Conservation (phyloP, 2,888 invertebrate species). For the Drosophila imparisetae region DNA sequence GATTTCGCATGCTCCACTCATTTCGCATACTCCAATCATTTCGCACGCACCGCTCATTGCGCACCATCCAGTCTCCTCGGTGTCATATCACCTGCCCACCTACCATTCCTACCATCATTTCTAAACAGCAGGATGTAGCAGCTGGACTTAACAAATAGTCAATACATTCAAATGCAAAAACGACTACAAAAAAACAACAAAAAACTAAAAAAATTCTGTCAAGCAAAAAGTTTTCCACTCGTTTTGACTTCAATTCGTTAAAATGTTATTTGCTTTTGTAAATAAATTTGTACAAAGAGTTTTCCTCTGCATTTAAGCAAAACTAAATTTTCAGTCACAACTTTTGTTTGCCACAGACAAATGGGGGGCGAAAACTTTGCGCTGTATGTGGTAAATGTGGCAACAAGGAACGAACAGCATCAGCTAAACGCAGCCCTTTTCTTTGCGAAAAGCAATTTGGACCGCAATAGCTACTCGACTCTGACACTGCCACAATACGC, state of each 20-base stretch:
- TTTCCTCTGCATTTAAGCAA: slow-evolving; percentile 43
- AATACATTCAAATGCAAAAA: slow-evolving; percentile 17
- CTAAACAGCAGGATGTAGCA: slow-evolving; percentile 38
- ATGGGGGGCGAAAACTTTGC: too few relatives aligned
- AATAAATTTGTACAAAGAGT: slow-evolving; percentile 56
- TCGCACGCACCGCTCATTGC: slow-evolving; percentile 69
- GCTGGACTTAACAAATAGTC: slow-evolving; percentile 13
- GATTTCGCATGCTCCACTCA: slow-evolving; percentile 71
- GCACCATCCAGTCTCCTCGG: slow-evolving; percentile 65
- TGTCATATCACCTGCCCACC: slow-evolving; percentile 76
- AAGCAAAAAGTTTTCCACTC: slow-evolving; percentile 6
- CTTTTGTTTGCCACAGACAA: not conserved
- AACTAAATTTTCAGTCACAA: slow-evolving; percentile 26
- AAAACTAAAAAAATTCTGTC: not conserved
- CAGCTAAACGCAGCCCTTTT: slow-evolving; percentile 8
- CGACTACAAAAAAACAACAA: not conserved
- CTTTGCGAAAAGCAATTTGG: slow-evolving; percentile 7
- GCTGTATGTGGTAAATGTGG: not conserved
- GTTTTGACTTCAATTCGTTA: not conserved
- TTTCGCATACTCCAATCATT: slow-evolving; percentile 69
- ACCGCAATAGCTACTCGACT: slow-evolving; percentile 3
- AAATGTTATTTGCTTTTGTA: slow-evolving; percentile 44
- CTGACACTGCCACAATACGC: slow-evolving; percentile 5
- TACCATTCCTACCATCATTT: slow-evolving; percentile 78
- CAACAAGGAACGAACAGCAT: not conserved